A percentile compares a stretch with the other conserved stretches of the same genome.
phyloP scores from a whole-genome alignment of 2,888 invertebrate genomes.

The Teinopalpus imperialis region DNA sequence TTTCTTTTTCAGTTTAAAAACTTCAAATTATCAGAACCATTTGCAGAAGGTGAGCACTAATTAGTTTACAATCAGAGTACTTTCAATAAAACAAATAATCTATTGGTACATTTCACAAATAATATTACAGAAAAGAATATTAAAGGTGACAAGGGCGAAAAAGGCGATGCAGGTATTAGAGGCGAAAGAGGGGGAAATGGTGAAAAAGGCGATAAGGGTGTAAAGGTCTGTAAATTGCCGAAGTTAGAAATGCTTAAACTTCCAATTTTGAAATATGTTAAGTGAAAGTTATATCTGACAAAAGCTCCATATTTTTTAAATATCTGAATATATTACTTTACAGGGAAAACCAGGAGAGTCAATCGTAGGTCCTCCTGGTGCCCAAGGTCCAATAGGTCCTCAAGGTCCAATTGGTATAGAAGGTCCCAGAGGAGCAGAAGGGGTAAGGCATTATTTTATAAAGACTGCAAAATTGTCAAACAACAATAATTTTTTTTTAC shows the following conservation, averaged over 20 bases:
- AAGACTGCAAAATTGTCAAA: no score
- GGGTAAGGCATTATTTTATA: no score
- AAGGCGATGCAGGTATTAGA: conserved; percentile 32
- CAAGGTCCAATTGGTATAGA: conserved; percentile 82
- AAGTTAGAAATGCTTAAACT: no score
- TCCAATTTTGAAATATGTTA: no score
- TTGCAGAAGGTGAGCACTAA: no score
- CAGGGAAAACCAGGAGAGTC: conserved; percentile 50
- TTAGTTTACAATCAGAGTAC: no score
- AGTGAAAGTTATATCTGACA: no score
- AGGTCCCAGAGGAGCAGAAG: conserved; percentile 42
- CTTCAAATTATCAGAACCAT: no score
- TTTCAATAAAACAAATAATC: no score
- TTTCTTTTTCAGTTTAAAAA: no score
- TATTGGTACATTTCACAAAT: conserved; percentile 15
- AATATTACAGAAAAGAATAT: conserved; percentile 17
- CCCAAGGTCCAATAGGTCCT: conserved; percentile 83
- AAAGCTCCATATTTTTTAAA: no score
- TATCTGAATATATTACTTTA: no score
- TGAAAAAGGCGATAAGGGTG: conserved; percentile 69
- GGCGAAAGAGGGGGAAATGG: conserved; percentile 56
- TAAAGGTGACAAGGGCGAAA: conserved; percentile 37
- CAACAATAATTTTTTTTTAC: not conserved
- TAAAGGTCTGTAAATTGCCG: conserved; percentile 25
- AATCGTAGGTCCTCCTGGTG: conserved; percentile 39